A percentile compares a stretch with the other conserved stretches of the same genome.
Conservation (phyloP, 1,140 invertebrate genomes). For the Sycophaga agraensis region DNA sequence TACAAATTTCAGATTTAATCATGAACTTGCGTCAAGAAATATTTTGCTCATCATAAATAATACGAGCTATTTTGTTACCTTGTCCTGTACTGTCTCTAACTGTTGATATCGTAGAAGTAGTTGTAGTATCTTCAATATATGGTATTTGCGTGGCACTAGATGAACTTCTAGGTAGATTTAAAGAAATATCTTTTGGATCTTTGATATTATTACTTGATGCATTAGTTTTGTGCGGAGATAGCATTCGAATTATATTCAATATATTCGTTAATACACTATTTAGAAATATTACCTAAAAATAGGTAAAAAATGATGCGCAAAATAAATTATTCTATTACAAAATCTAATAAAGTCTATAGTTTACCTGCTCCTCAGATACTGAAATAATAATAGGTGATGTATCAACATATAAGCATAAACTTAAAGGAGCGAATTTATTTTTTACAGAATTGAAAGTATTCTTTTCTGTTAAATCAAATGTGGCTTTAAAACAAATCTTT, state of each 20-base stretch:
- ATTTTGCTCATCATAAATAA: not conserved
- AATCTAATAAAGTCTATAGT: not conserved
- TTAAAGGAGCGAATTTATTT: constrained; percentile 51
- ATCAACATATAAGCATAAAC: constrained; percentile 63
- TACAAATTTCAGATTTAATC: too few species aligned
- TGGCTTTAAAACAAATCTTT: constrained; percentile 63
- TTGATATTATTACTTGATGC: constrained; percentile 28
- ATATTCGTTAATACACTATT: constrained; percentile 51
- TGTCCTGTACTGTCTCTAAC: constrained; percentile 43
- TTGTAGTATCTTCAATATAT: constrained; percentile 53
- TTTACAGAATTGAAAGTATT: constrained; percentile 35
- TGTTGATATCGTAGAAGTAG: constrained; percentile 55
- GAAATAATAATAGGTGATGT: constrained; percentile 60
- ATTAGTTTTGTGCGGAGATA: constrained; percentile 32
- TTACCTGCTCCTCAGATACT: constrained; percentile 60
- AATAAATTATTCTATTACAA: too few species aligned
- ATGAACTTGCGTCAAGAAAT: too few species aligned
- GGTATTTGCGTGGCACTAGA: constrained; percentile 49
- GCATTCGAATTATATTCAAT: constrained; percentile 43
- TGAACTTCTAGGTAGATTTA: constrained; percentile 41
- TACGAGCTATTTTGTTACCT: constrained; percentile 36
- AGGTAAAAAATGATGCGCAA: constrained; percentile 10
- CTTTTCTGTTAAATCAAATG: constrained; percentile 61
- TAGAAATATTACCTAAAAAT: constrained; percentile 52
- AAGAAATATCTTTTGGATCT: constrained; percentile 42